phyloP scores from a whole-genome alignment of 2,113 vertebrate genomes.

The Dermatemys mawii region DNA sequence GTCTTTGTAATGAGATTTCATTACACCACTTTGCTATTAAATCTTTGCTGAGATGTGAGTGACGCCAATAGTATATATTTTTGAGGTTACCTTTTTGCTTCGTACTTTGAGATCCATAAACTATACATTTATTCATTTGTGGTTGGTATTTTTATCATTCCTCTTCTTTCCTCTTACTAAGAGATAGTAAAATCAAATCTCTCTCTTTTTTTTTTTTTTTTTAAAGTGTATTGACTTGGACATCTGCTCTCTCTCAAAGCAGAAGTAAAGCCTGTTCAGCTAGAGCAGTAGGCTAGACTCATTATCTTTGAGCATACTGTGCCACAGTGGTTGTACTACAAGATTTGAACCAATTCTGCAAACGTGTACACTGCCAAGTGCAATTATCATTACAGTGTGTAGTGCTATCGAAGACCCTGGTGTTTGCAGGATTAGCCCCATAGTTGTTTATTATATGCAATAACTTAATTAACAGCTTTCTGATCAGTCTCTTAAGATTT shows the following conservation, averaged over 20 bases:
- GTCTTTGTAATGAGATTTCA: not conserved
- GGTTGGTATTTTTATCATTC: not conserved
- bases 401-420: not conserved
- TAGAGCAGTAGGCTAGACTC: not conserved
- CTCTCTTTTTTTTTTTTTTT: not conserved
- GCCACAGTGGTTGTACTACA: not conserved
- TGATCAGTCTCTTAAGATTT: not conserved
- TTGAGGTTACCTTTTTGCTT: not conserved
- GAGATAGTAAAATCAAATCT: not conserved
- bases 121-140: not conserved
- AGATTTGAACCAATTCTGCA: not conserved
- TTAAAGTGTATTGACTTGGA: rapidly evolving
- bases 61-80: not conserved
- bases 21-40: not conserved
- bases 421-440: constrained; percentile 6
- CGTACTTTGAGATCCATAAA: not conserved
- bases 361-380: not conserved
- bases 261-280: not conserved
- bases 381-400: not conserved
- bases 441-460: not conserved
- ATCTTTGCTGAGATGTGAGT: rapidly evolving
- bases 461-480: not conserved
- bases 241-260: not conserved
- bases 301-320: rapidly evolving
- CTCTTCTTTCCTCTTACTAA: not conserved